Evolutionary conservation across 35 echinoderm and acorn worm species (phyloP).

Genomic region (Apostichopus parvimensis): DNA sequence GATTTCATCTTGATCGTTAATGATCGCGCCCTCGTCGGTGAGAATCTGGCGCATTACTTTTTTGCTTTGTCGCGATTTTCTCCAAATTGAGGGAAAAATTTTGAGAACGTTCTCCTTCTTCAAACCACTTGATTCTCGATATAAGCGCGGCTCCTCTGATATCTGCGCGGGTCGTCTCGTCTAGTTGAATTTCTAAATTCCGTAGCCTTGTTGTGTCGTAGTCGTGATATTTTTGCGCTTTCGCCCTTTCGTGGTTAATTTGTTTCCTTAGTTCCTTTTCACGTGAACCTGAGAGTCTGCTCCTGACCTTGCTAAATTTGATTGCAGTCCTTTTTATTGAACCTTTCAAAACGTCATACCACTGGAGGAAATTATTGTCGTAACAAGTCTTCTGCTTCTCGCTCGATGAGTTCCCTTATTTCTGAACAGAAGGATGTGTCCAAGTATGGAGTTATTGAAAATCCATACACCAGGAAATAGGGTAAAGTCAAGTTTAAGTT

Average conservation of each 20-base stretch:
- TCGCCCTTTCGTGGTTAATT: constrained; percentile 4
- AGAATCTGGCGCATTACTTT: constrained; percentile 33
- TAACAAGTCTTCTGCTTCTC: not conserved
- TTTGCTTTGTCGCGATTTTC: constrained; percentile 27
- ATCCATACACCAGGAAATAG: not conserved
- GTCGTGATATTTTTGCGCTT: constrained; percentile 35
- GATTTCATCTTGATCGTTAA: not conserved
- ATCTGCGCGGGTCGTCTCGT: not conserved
- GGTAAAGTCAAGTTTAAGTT: not conserved
- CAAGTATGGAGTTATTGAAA: not conserved
- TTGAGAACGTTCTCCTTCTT: constrained; percentile 43
- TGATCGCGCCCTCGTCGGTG: not conserved
- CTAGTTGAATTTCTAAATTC: constrained; percentile 14
- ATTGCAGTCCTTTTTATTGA: not conserved
- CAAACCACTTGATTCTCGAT: constrained; percentile 47
- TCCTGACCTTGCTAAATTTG: not conserved
- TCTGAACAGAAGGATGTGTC: not conserved
- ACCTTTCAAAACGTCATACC: constrained; percentile 7
- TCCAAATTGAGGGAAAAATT: constrained; percentile 48
- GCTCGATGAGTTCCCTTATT: not conserved
- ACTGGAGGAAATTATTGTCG: not conserved
- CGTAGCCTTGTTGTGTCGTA: constrained; percentile 11
- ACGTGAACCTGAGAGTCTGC: not conserved
- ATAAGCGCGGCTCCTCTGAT: constrained; percentile 3
- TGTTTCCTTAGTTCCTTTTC: not conserved